Percentiles rank a stretch among this genome's conserved stretches.
These are phyloP conservation scores for Chinchilla lanigera DNA, from an alignment of 2,113 vertebrate genomes.

Conservation along the genomic window DNA sequence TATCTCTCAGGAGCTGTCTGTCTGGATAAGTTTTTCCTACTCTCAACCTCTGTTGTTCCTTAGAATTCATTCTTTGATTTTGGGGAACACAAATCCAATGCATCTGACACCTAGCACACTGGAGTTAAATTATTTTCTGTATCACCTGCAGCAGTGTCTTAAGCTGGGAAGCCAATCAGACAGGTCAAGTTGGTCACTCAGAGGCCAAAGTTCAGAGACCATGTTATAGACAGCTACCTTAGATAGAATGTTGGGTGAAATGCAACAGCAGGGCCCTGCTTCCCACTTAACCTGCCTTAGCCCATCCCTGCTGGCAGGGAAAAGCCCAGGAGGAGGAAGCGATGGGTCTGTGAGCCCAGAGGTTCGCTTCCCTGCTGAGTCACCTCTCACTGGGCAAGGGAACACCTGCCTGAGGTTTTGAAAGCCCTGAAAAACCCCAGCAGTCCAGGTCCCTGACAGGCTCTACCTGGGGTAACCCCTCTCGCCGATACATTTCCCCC, in stretches of 20 bases:
- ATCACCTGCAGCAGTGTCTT: too few relatives aligned
- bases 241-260: too few relatives aligned
- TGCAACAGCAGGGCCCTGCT: background rate
- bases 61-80: background rate
- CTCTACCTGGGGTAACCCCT: conserved; percentile 66
- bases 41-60: background rate
- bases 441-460: background rate
- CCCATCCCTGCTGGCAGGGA: conserved; percentile 54
- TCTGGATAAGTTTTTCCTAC: background rate
- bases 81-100: background rate
- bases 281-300: background rate
- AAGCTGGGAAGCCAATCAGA: background rate
- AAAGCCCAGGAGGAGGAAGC: conserved; percentile 74
- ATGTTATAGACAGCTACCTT: too few relatives aligned
- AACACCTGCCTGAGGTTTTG: conserved; percentile 60
- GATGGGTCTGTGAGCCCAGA: background rate
- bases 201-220: background rate
- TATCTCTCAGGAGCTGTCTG: background rate
- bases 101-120: background rate
- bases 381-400: background rate
- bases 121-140: too few relatives aligned
- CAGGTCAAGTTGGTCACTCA: background rate
- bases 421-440: conserved; percentile 71
- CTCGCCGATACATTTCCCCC: background rate
- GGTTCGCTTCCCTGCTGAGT: conserved; percentile 63